Evolutionary conservation across 2,113 vertebrate species (phyloP).

Genomic region (Phyllostomus discolor): DNA sequence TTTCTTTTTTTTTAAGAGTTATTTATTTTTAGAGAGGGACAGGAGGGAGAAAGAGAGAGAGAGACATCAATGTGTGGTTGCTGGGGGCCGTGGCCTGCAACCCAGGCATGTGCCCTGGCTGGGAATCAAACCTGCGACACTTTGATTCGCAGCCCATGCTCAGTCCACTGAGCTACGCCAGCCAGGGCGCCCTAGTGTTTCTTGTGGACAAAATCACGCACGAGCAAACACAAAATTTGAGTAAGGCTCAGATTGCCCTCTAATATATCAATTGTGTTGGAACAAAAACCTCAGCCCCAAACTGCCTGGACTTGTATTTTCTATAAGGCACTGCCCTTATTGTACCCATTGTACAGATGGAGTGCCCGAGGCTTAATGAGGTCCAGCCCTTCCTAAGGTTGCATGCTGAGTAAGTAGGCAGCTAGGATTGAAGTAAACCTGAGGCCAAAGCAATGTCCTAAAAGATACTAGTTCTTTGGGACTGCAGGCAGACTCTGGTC

Average conservation of each 20-base stretch:
- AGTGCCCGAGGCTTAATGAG: neutral
- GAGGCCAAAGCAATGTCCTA: neutral
- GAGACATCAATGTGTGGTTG: too few species aligned
- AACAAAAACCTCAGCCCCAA: neutral
- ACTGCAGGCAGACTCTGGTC: neutral
- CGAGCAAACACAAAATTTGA: neutral
- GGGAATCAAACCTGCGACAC: too few species aligned
- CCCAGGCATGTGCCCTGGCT: too few species aligned
- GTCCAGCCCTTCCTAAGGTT: neutral
- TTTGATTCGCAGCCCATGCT: too few species aligned
- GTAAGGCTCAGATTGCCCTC: accelerated
- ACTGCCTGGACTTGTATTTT: neutral
- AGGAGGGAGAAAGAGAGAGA: too few species aligned
- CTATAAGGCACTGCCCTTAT: accelerated
- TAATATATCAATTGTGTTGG: accelerated
- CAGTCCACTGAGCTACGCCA: too few species aligned
- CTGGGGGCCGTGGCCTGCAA: too few species aligned
- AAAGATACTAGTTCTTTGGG: neutral
- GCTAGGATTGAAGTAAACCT: too few species aligned
- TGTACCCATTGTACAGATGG: neutral
- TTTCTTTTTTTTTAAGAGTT: neutral
- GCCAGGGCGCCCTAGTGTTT: too few species aligned
- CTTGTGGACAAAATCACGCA: neutral
- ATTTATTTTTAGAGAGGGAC: too few species aligned
- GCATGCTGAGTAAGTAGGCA: neutral